Evolutionary conservation across 2,113 vertebrate species (phyloP), one percentile per base, ranked within the genome.

Genomic region (Cyrtonyx montezumae): DNA sequence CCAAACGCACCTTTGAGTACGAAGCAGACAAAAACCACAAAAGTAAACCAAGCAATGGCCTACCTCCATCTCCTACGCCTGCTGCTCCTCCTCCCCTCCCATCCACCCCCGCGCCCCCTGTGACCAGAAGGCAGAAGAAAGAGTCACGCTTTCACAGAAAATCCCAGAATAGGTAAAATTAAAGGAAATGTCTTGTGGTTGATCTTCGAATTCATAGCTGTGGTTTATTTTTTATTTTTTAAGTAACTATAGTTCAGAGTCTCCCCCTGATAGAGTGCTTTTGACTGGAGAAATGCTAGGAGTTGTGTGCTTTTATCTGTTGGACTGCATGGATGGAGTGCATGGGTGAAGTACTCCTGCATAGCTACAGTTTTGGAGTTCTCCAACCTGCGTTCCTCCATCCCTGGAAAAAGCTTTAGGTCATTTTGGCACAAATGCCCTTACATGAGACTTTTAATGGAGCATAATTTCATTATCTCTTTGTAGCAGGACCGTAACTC

Each of bases 1-100:
- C 99, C 77, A 99, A 99, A 97, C 99, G 99, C 97, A 99, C 99
- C 98, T 99, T 99, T 95, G 99, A 99, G 96, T 99, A 99, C 5
- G 99, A 99, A 84, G 98, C 98, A 90, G 99, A 99, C 96, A 98
- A 97, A 90, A 98, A 96, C 91, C 98, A 98, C 95, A 98, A 98
- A 96, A 98, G 85, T 82, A 97, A 97, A 93, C 96, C 98, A 11
- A 98, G 97, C 94, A 99, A 99, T 97, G 99, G 99, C 97, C 98
- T 99, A 98, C 98, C 98, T 98, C 98, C 97, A 90, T 97, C 98
- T 55, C 97, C 97, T 82, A 91, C 96, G 19, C 74, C 98, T 55
- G 98, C 98, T 96, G 98, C 98, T 94, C 98, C 99, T 42, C 99
- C 98, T 4, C 98, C 99, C 10, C 97, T 99, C 67, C 98, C 99